These are phyloP conservation scores for Centroberyx gerrardi DNA, from an alignment of 2,797 vertebrate species.

Conservation along the genomic window DNA sequence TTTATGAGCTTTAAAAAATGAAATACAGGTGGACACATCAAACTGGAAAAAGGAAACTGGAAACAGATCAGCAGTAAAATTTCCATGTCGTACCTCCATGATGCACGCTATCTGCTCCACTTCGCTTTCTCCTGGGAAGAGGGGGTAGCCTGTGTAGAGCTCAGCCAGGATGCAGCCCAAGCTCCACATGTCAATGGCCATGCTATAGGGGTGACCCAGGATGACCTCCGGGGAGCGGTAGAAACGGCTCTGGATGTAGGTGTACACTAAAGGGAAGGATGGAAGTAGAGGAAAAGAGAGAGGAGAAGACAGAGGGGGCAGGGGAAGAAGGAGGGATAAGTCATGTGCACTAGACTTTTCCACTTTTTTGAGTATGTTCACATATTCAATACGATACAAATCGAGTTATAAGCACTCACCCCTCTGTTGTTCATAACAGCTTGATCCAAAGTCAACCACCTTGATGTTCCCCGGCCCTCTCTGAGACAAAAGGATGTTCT, in stretches of 20 bases:
- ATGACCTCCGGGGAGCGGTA: conserved; percentile 97
- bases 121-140: conserved; percentile 95
- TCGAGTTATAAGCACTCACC: conserved; percentile 77
- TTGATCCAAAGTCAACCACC: conserved; percentile 97
- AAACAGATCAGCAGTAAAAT: no score
- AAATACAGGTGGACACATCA: no score
- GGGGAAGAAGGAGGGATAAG: neutral
- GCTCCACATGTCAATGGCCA: conserved; percentile 98
- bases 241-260: conserved; percentile 96
- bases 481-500: conserved; percentile 94
- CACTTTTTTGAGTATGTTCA: no score
- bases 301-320: neutral
- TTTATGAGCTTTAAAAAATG: neutral
- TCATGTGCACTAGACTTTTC: neutral
- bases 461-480: conserved; percentile 94
- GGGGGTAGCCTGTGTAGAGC: conserved; percentile 91
- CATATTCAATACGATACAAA: no score
- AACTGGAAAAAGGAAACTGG: no score
- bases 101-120: conserved; percentile 95
- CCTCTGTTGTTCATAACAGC: conserved; percentile 95
- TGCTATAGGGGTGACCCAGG: conserved; percentile 93
- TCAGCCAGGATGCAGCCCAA: conserved; percentile 95
- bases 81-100: conserved; percentile 90
- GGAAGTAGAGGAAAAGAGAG: neutral
- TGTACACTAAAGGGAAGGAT: conserved; percentile 86